Evolutionary conservation across 1,140 invertebrate genomes (phyloP), one percentile per base, ranked within the genome.

Genomic region (Maconellicoccus hirsutus): DNA sequence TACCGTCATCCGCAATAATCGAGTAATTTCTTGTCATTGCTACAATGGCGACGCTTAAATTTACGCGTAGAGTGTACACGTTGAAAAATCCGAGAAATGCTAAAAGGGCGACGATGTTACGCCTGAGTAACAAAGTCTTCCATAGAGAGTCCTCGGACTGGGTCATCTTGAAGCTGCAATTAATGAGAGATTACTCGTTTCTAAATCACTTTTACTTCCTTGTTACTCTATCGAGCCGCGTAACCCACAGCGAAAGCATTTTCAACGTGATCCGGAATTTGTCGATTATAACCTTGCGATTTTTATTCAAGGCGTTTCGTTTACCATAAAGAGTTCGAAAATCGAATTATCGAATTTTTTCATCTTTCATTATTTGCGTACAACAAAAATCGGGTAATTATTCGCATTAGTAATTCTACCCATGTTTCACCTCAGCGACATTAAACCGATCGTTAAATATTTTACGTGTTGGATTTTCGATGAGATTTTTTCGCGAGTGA

Each of bases 11-110:
- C 22, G 61, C 19, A 14, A 66, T 19, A 1, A 25, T 16, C 14
- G 75, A 75, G 38, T 70, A 69, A 71, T 74, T 75, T 6, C 59
- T 70, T 0, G 87, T 89, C 89, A 96, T 96, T 25, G 91, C 90
- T 21, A 96, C 90, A 73, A 95, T 90, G 1, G 92, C 92, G 22
- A 96, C 88, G 70, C 89, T 92, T 16, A 96, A 80, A 80, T 95
- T 96, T 0, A 92, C 92, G 26, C 94, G 82, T 72, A 95, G 80
- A 19, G 90, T 86, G 79, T 96, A 95, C 0, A 92, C 85, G 76
- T 93, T 90, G 80, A 92, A 89, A 81, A 94, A 94, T 7, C 93
- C 94, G 73, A 95, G 84, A 78, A 94, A 94, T 0, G 89, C 87
- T 73, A 95, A 76, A 0, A 90, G 76, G 0, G 88, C 87, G 14